Base-by-base conservation (phyloP, 2,113 vertebrate genomes). In the Blennius ocellaris region DNA sequence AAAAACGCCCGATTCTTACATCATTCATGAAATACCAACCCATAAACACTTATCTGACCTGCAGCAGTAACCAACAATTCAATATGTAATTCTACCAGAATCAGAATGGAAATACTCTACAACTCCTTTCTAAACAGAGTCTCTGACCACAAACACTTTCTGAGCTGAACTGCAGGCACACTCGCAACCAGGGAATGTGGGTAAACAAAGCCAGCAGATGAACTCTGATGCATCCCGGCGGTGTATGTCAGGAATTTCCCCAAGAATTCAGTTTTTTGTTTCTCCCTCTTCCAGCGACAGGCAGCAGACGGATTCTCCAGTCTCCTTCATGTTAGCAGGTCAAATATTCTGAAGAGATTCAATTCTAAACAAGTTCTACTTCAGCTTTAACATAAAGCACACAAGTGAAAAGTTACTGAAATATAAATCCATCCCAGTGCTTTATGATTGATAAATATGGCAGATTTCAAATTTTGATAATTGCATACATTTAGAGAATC, bases 171-270 rank as follows among this genome's bases (percentile, higher is more conserved):
- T 61, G 68, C 73, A 75, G 80, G 39, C 52, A 2, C 40, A 2
- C 37, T 63, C 62, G 82, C 88, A 84, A 78, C 6, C 15, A 2
- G 58, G 61, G 82, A 89, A 91, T 81, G 85, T 12, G 43, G 11
- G 69, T 54, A 82, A 84, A 88, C 87, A 89, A 76, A 53, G 47
- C 39, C 40, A 72, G 37, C 6, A 37, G 50, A 56, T 66, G 40
- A 48, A 58, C 37, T 21, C 2, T 48, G 56, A 38, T 54, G 52
- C 53, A 55, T 38, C 48, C 39, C 39, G 52, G 36, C 61, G n/a
- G 44, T 58, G 40, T 60, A 38, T 61, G 60, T 49, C 59, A 84
- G 74, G 64, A 82, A 81, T 87, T 83, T 57, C 45, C 45, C 68
- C 55, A 51, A 65, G 54, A 78, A 76, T 83, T 75, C 6, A 0